These are phyloP conservation scores for Silurus asotus DNA, from an alignment of 2,113 vertebrate genomes.

Conservation along the genomic window DNA sequence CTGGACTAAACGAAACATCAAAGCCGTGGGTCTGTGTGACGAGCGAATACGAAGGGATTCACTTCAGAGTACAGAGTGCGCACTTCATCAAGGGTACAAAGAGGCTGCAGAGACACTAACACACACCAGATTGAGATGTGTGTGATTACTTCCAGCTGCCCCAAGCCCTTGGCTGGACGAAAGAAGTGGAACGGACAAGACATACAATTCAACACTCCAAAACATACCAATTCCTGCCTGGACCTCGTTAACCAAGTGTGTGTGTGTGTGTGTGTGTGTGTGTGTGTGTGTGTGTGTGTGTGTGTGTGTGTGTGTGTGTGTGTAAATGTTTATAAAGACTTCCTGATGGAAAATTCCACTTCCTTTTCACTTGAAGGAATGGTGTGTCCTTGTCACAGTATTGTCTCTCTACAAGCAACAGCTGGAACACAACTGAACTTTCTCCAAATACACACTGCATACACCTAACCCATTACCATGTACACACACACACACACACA, in stretches of 20 bases:
- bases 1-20: background rate
- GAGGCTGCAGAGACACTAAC: background rate
- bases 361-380: background rate
- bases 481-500: too few relatives aligned
- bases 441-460: too few relatives aligned
- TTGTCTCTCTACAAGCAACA: background rate
- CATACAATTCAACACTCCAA: background rate
- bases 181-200: background rate
- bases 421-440: background rate
- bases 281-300: too few relatives aligned
- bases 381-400: background rate
- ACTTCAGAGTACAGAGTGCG: background rate
- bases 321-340: background rate
- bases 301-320: too few relatives aligned
- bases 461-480: too few relatives aligned
- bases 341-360: background rate
- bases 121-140: background rate
- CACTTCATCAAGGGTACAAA: slow-evolving; percentile 1
- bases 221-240: background rate
- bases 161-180: background rate
- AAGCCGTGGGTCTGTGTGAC: background rate
- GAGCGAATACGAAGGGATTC: background rate
- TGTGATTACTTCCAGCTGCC: slow-evolving; percentile 1
- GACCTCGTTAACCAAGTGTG: background rate
- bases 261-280: too few relatives aligned